These are phyloP conservation scores for Pseudochromis fuscus DNA, from an alignment of 2,797 vertebrate genomes.

Conservation along the genomic window DNA sequence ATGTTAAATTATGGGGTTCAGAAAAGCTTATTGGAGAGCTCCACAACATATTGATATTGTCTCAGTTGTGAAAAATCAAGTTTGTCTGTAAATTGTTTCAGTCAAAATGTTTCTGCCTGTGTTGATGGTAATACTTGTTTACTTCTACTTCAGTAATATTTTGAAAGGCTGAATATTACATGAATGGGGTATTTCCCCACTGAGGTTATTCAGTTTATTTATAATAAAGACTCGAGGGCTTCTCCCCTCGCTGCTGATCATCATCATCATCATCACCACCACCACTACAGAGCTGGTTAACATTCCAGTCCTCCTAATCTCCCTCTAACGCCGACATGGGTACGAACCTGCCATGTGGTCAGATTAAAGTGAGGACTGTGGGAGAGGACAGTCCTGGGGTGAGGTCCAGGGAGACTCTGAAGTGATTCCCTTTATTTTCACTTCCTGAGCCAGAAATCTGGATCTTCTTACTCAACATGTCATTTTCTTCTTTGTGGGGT, in stretches of 20 bases:
- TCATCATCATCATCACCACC: constrained; percentile 24
- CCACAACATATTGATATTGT: too few species aligned
- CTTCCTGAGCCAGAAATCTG: neutral
- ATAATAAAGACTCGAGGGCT: neutral
- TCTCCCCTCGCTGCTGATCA: constrained; percentile 15
- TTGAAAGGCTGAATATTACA: neutral
- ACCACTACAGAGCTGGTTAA: constrained; percentile 40
- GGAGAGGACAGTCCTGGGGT: constrained; percentile 40
- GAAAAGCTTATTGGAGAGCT: too few species aligned
- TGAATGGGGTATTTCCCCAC: neutral
- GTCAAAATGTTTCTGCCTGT: neutral
- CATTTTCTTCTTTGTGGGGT: neutral
- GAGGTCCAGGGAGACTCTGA: constrained; percentile 21
- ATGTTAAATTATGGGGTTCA: too few species aligned
- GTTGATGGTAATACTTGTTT: neutral
- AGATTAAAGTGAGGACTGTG: constrained; percentile 66
- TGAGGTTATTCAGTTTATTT: neutral
- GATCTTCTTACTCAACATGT: neutral
- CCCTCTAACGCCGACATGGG: constrained; percentile 25
- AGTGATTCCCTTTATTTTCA: constrained; percentile 16
- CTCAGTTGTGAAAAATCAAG: too few species aligned
- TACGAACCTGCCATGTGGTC: constrained; percentile 64
- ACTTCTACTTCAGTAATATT: too few species aligned
- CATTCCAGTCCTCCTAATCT: constrained; percentile 70
- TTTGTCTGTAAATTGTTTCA: neutral